These are phyloP conservation scores for Elmis aenea DNA, from an alignment of 2,888 invertebrate species.

Conservation along the genomic window DNA sequence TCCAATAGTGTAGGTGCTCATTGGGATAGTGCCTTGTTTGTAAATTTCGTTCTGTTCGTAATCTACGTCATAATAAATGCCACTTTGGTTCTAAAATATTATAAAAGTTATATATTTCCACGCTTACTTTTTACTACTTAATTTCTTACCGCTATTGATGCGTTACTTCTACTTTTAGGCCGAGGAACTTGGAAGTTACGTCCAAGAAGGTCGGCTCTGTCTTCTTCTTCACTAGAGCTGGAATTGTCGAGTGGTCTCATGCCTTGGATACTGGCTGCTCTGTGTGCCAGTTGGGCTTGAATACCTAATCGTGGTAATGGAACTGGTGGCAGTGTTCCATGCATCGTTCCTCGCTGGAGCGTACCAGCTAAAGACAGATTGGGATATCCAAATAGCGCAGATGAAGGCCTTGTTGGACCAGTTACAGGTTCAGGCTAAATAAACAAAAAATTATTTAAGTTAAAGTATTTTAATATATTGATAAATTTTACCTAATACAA, in stretches of 20 bases:
- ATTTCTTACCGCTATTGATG: constrained; percentile 57
- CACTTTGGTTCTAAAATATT: constrained; percentile 80
- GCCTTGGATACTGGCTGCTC: constrained; percentile 42
- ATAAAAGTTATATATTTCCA: too few relatives aligned
- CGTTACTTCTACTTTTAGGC: constrained; percentile 72
- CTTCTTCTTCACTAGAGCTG: constrained; percentile 61
- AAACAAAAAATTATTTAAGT: too few relatives aligned
- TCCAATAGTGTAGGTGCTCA: constrained; percentile 79
- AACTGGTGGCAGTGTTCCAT: constrained; percentile 61
- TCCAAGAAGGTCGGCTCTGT: constrained; percentile 70
- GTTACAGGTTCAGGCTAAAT: constrained; percentile 67
- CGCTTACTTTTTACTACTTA: constrained; percentile 1
- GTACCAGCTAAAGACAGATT: constrained; percentile 50
- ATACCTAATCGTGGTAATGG: constrained; percentile 63
- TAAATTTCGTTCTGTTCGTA: constrained; percentile 62
- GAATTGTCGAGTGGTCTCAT: constrained; percentile 51
- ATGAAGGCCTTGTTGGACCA: constrained; percentile 71
- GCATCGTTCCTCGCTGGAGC: constrained; percentile 44
- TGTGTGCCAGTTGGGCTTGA: constrained; percentile 39
- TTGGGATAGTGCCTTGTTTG: constrained; percentile 62
- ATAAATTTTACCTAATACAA: too few relatives aligned
- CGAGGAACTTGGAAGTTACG: constrained; percentile 72
- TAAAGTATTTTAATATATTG: too few relatives aligned
- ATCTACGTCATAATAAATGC: constrained; percentile 86
- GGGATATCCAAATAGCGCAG: constrained; percentile 80